Evolutionary conservation across 2,113 vertebrate genomes (phyloP).

Genomic region (Indicator indicator): DNA sequence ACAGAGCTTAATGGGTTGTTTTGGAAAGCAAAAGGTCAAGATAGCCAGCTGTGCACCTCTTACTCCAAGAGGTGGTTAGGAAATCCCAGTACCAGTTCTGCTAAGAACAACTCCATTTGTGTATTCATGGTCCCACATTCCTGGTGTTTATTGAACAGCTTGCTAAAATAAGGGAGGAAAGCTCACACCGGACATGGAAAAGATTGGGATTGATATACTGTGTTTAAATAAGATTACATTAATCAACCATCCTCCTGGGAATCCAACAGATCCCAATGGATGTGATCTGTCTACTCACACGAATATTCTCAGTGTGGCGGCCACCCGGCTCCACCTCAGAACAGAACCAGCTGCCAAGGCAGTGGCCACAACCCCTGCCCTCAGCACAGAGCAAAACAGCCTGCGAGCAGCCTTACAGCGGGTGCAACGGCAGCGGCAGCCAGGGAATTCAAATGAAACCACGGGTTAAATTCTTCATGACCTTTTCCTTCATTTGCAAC

Average conservation of each 20-base stretch:
- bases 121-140: not conserved
- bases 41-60: not conserved
- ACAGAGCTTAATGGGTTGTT: not conserved
- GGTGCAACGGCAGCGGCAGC: not conserved
- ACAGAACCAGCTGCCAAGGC: not conserved
- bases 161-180: slow-evolving; percentile 8
- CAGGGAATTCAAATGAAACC: slow-evolving; percentile 5
- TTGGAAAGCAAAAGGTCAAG: not conserved
- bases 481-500: slow-evolving; percentile 43
- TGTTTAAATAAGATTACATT: slow-evolving; percentile 28
- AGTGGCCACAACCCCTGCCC: not conserved
- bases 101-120: not conserved
- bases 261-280: not conserved
- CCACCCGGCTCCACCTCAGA: not conserved
- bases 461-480: slow-evolving; percentile 23
- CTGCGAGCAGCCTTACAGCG: fast-evolving
- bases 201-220: not conserved
- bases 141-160: not conserved
- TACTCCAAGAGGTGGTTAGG: not conserved
- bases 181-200: not conserved
- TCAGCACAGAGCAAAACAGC: not conserved
- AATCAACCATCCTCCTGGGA: slow-evolving; percentile 42
- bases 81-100: not conserved
- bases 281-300: not conserved
- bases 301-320: not conserved